Evolutionary conservation across 1,140 invertebrate genomes (phyloP).

Genomic region (Cherax quadricarinatus): DNA sequence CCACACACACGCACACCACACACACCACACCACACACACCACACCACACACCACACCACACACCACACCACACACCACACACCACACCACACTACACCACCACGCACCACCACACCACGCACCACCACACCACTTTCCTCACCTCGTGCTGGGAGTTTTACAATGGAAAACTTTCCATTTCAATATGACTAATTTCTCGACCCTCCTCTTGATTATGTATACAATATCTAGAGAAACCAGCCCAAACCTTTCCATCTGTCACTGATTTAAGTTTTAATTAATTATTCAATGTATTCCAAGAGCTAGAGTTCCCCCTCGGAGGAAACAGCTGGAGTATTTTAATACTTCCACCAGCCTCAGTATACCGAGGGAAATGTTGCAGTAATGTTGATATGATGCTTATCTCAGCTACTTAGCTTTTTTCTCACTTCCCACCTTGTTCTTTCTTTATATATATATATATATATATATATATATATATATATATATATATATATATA

Average conservation of each 20-base stretch:
- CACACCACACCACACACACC: no score
- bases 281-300: constrained; percentile 60
- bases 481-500: no score
- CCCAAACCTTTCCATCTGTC: constrained; percentile 65
- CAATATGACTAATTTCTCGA: constrained; percentile 58
- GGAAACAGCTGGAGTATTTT: constrained; percentile 18
- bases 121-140: background rate
- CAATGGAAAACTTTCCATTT: constrained; percentile 52
- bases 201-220: constrained; percentile 58
- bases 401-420: no score
- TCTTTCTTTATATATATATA: no score
- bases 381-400: no score
- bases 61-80: background rate
- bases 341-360: background rate
- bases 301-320: background rate
- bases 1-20: no score
- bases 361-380: background rate
- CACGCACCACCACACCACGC: background rate
- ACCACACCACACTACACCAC: background rate
- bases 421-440: background rate
- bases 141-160: constrained; percentile 8
- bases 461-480: no score
- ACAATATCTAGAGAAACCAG: constrained; percentile 64
- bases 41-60: no score
- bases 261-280: constrained; percentile 71